Evolutionary conservation across 2,113 vertebrate species (phyloP), one percentile per base, ranked within the genome.

Genomic region (Gymnogyps californianus): DNA sequence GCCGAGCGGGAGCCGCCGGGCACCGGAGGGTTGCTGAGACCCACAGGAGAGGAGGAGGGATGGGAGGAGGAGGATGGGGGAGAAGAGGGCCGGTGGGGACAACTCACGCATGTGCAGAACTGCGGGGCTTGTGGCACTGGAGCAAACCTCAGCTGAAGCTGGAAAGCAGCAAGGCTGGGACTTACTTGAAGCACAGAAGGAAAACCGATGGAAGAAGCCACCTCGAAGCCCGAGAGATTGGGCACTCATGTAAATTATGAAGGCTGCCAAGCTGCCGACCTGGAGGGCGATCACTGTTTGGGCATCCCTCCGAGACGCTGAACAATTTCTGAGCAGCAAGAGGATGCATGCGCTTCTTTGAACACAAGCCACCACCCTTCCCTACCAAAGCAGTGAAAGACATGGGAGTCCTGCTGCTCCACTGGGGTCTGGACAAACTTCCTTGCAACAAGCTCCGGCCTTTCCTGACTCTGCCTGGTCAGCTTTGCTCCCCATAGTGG

Each of bases 311-410:
- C 3, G 7, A 67, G 44, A 25, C 31, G 26, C n/a, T 51, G 46
- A 62, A 18, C 26, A 28, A 32, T 29, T 65, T 69, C 80, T 11
- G 29, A 79, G 54, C 58, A 79, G 31, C 44, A 58, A 40, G 21
- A 78, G 14, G 54, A 59, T 1, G 0, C 11, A 7, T 0, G 5
- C 1, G 1, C n/a, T n/a, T 34, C 64, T 74, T 46, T 1, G 1
- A 72, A 44, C 51, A 57, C 17, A 69, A 54, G 13, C 5, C 32
- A 67, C 16, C 32, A 51, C 2, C 10, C 26, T 65, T 69, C 31
- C 21, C 42, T 26, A 29, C 15, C 13, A 36, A 61, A 25, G 32
- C 3, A 0, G 9, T 13, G 55, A 29, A 74, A 54, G 55, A 38
- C 2, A 5, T 57, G 7, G 24, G 52, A 20, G 7, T 16, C 16